A percentile compares a stretch with the other conserved stretches of the same genome.
Conservation (phyloP, 1,140 invertebrate genomes). For the Phenacoccus solenopsis region DNA sequence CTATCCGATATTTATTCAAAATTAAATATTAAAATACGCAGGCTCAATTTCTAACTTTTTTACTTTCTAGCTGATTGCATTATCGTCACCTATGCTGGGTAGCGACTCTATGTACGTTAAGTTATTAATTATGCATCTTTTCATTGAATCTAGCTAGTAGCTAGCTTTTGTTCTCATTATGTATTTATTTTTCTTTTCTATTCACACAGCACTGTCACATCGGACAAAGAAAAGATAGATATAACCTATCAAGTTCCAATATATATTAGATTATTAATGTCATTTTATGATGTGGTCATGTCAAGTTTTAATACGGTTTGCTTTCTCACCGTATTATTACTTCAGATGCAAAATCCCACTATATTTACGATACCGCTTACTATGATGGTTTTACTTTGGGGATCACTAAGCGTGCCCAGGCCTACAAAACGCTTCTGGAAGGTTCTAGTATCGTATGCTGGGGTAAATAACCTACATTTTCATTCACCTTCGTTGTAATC, state of each 20-base stretch:
- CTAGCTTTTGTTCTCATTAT: too few relatives aligned
- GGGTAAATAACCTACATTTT: too few relatives aligned
- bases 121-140: too few relatives aligned
- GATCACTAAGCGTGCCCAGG: slow-evolving; percentile 46
- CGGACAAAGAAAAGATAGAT: background rate
- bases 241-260: background rate
- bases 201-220: background rate
- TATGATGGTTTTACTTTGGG: slow-evolving; percentile 49
- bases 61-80: too few relatives aligned
- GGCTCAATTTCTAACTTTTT: too few relatives aligned
- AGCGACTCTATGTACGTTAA: too few relatives aligned
- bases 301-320: slow-evolving; percentile 12
- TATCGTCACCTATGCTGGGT: too few relatives aligned
- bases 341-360: background rate
- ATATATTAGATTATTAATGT: background rate
- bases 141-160: too few relatives aligned
- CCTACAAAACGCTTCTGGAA: slow-evolving; percentile 53
- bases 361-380: slow-evolving; percentile 42
- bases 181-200: too few relatives aligned
- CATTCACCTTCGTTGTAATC: too few relatives aligned
- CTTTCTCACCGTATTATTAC: background rate
- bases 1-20: too few relatives aligned
- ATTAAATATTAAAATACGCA: too few relatives aligned
- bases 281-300: background rate
- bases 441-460: slow-evolving; percentile 46